Base-by-base conservation (phyloP, 1,140 invertebrate genomes). In the Atta cephalotes region DNA sequence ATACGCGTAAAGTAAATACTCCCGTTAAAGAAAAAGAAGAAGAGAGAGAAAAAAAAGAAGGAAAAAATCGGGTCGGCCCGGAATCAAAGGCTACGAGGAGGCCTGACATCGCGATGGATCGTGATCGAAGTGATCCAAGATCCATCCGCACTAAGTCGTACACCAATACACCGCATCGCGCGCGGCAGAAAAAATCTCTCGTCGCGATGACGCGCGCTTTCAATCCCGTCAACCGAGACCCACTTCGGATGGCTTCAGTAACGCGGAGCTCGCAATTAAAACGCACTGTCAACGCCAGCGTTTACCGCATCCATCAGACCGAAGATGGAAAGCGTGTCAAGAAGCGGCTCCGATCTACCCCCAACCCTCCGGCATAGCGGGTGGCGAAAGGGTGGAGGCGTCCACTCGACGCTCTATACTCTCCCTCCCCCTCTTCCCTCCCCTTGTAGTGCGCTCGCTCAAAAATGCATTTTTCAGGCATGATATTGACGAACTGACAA, bases 241-340 rank as follows among this genome's bases (percentile, higher is more conserved):
- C 80, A 76, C 80, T 76, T 84, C 80, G 70, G 68, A 3, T 84
- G 58, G 80, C 80, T 84, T 84, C 80, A 76, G 80, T 84, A 84
- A 76, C 80, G 80, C 70, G 80, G 80, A 84, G 39, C 70, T 84
- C 70, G 80, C 70, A 84, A 84, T 84, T 84, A 84, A 84, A 84
- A 62, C 80, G 80, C 70, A 84, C 80, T 84, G 80, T 84, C 80
- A 84, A 84, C 80, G 80, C 80, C 80, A 84, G 80, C 80, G 80
- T 84, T 84, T 84, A 84, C 80, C 80, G 58, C 80, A 84, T 84
- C 80, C 80, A 84, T 84, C 80, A 84, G 80, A n/a, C 80, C 70
- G 80, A 84, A 84, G 80, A 84, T 84, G 80, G 80, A 84, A 84
- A 84, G 80, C 80, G 80, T 84, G 80, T 84, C 80, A 84, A 84